A percentile compares a stretch with the other conserved stretches of the same genome.
Conservation (phyloP, 2,888 invertebrate species). For the Sarcophaga carnaria region DNA sequence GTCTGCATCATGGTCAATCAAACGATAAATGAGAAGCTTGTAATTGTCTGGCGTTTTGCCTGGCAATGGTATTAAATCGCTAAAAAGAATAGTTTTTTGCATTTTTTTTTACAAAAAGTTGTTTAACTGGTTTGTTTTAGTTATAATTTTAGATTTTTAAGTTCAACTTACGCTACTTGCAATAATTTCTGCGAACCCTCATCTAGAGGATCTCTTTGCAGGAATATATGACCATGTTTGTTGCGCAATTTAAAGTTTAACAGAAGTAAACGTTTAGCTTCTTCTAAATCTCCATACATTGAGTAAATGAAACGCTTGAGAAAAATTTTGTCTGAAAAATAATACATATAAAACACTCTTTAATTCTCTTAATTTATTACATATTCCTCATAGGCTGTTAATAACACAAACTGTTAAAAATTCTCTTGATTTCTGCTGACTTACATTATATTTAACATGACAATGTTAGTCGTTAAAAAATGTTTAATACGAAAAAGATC, state of each 20-base stretch:
- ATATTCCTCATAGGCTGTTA: too few species aligned
- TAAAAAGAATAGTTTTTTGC: conserved; percentile 73
- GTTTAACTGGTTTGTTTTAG: background rate
- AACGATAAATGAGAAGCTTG: conserved; percentile 86
- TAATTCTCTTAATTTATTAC: background rate
- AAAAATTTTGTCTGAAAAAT: conserved; percentile 74
- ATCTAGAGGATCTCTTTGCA: conserved; percentile 82
- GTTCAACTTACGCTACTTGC: conserved; percentile 78
- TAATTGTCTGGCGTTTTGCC: conserved; percentile 86
- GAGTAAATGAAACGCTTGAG: conserved; percentile 79
- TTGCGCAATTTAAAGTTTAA: conserved; percentile 82
- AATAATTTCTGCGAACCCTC: conserved; percentile 76
- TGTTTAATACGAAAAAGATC: too few species aligned
- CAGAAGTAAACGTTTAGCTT: conserved; percentile 78
- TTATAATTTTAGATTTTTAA: background rate
- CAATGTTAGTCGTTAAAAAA: too few species aligned
- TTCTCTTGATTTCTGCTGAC: too few species aligned
- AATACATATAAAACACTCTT: background rate
- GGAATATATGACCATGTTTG: conserved; percentile 83
- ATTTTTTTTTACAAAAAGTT: background rate
- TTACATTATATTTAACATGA: too few species aligned
- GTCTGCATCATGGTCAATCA: conserved; percentile 85
- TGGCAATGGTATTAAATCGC: conserved; percentile 87
- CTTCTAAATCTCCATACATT: conserved; percentile 76
- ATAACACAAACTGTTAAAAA: too few species aligned